Percentiles rank a stretch among this genome's conserved stretches.
Conservation (phyloP, 1,140 invertebrate genomes). For the Grapholita molesta region DNA sequence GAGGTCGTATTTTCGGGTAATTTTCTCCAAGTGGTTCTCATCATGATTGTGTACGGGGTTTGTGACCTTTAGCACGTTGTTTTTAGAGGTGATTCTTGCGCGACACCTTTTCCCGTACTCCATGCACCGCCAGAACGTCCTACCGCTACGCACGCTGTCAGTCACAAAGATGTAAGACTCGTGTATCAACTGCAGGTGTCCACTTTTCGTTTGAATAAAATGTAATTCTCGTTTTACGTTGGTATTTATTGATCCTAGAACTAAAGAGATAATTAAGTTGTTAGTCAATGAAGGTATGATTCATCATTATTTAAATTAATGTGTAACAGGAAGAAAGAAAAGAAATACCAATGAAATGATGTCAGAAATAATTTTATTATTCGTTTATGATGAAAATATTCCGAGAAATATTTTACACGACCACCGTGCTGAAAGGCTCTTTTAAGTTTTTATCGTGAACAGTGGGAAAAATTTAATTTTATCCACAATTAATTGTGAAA, state of each 20-base stretch:
- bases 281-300: too few species aligned
- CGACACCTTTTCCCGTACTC: conserved; percentile 67
- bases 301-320: too few species aligned
- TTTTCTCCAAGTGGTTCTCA: conserved; percentile 63
- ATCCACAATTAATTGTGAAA: too few species aligned
- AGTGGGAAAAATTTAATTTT: too few species aligned
- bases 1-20: conserved; percentile 60
- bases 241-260: conserved; percentile 53
- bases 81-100: conserved; percentile 69
- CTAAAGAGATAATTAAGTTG: conserved; percentile 32
- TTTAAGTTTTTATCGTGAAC: too few species aligned
- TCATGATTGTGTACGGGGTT: conserved; percentile 66
- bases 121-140: conserved; percentile 74
- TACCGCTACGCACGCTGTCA: conserved; percentile 66
- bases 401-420: too few species aligned
- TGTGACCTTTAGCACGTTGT: conserved; percentile 62
- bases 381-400: too few species aligned
- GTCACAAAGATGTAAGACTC: conserved; percentile 72
- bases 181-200: conserved; percentile 66
- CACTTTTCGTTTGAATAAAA: conserved; percentile 72
- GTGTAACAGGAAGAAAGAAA: too few species aligned
- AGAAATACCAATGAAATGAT: too few species aligned
- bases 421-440: too few species aligned
- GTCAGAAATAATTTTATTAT: too few species aligned
- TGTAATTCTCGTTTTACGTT: conserved; percentile 61